Base-by-base conservation (phyloP, 2,113 vertebrate species). In the Isichthys henryi region DNA sequence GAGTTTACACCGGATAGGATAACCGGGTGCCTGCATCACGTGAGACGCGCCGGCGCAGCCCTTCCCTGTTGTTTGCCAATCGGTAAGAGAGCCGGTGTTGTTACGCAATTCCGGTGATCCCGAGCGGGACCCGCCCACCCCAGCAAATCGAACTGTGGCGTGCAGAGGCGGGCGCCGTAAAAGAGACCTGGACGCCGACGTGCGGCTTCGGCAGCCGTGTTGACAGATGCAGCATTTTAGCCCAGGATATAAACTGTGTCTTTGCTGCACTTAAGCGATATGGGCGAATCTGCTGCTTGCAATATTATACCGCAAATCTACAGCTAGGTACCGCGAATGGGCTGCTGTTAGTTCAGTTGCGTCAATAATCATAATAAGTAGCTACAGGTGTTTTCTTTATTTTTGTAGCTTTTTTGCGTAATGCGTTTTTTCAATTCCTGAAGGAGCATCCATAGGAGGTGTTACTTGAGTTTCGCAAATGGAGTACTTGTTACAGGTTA, bases 401-500 rank as follows among this genome's bases (percentile, higher is more conserved):
- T 86, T 46, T 50, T 86, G n/a, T 87, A 27, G 17, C 31, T 35
- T 19, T 35, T 35, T 19, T 23, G 49, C 50, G 31, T 52, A 58
- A 87, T 56, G 23, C 17, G 1, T 9, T 56, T 53, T 87, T 87
- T 39, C 43, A 43, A 15, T 35, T 80, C 6, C 13, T 77, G 35
- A 77, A 77, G 21, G n/a, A 27, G 23, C 11, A 27, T 31, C 84
- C 3, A 23, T n/a, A 50, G 15, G 8, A 17, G n/a, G 48, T 86
- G 31, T 53, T 87, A 0, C 23, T 66, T 27, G 6, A 19, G 10
- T 1, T 62, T 21, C 77, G 80, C 88, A 70, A 0, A 96, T 96
- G 96, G 94, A 96, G 0, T 95, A 95, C 19, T 80, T 97, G 74
- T 92, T 96, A 1, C 94, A 94, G 89, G 94, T 96, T 27, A 97